Evolutionary conservation across 1,140 invertebrate species (phyloP).

Genomic region (Lasioglossum baleicum): DNA sequence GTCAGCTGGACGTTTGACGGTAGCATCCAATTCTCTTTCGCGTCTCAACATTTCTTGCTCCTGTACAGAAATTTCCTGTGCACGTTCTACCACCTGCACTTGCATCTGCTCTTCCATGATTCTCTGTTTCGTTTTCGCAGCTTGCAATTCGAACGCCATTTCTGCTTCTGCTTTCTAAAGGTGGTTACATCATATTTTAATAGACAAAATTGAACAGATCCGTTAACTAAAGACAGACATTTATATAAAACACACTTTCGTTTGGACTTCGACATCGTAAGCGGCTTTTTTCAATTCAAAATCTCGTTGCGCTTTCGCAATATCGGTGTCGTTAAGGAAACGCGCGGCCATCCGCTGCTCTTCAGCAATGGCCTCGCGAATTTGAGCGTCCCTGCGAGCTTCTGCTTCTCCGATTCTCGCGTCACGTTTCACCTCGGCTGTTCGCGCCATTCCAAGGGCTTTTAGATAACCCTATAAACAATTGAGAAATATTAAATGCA

Average conservation of each 20-base stretch:
- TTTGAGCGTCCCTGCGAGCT: conserved; percentile 91
- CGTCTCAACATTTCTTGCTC: conserved; percentile 93
- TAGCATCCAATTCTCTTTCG: conserved; percentile 94
- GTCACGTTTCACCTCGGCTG: conserved; percentile 97
- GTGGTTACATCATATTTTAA: conserved; percentile 8
- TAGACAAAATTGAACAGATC: not conserved
- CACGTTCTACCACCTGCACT: conserved; percentile 94
- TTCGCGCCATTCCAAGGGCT: conserved; percentile 96
- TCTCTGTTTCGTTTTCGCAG: conserved; percentile 96
- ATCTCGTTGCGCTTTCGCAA: conserved; percentile 96
- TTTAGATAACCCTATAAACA: conserved; percentile 92
- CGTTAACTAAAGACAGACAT: not conserved
- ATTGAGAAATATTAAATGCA: conserved; percentile 12
- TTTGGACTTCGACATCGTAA: conserved; percentile 98
- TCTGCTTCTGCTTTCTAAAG: conserved; percentile 93
- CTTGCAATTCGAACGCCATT: conserved; percentile 96
- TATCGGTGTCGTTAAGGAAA: conserved; percentile 96
- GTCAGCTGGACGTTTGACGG: conserved; percentile 93
- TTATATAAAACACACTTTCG: conserved; percentile 84
- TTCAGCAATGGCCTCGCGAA: conserved; percentile 97
- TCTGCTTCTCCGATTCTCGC: conserved; percentile 98
- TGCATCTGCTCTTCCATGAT: conserved; percentile 99
- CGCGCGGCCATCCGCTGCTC: conserved; percentile 96
- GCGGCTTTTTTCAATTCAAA: conserved; percentile 98
- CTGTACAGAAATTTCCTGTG: conserved; percentile 94